Evolutionary conservation across 2,888 invertebrate genomes (phyloP).

Genomic region (Eristalis intricaria): DNA sequence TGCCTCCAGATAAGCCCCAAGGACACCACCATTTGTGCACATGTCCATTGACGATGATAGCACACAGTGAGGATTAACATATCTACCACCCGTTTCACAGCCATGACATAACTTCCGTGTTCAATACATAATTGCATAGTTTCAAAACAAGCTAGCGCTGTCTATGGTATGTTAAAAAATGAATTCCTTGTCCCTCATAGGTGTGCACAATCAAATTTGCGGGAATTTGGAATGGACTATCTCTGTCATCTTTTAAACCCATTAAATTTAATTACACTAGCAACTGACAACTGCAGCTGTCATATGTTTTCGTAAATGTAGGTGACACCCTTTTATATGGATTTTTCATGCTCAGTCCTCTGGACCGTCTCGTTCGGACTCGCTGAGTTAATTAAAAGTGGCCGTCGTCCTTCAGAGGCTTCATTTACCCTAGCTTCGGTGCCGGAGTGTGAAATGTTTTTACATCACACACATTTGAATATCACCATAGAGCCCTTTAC

Average conservation of each 20-base stretch:
- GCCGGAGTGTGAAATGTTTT: conserved; percentile 26
- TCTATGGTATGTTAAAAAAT: conserved; percentile 14
- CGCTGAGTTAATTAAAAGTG: conserved; percentile 61
- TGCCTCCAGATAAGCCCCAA: background rate
- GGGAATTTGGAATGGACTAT: background rate
- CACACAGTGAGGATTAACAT: background rate
- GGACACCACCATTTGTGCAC: background rate
- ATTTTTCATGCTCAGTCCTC: conserved; percentile 28
- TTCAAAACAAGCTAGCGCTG: background rate
- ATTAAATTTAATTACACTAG: conserved; percentile 62
- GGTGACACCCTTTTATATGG: conserved; percentile 24
- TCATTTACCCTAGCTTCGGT: conserved; percentile 21
- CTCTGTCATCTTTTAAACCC: conserved; percentile 32
- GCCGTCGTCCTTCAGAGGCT: conserved; percentile 37
- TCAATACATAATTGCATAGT: background rate
- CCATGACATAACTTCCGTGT: background rate
- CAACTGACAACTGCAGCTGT: conserved; percentile 65
- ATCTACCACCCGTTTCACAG: background rate
- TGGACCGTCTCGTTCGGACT: background rate
- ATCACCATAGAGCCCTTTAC: background rate
- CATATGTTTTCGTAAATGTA: conserved; percentile 28
- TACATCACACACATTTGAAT: conserved; percentile 24
- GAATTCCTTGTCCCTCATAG: conserved; percentile 3
- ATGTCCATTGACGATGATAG: background rate
- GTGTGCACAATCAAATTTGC: background rate